Percentiles rank a stretch among this genome's conserved stretches.
Evolutionary conservation across 2,113 vertebrate genomes (phyloP).

Genomic region (Pterocles gutturalis): DNA sequence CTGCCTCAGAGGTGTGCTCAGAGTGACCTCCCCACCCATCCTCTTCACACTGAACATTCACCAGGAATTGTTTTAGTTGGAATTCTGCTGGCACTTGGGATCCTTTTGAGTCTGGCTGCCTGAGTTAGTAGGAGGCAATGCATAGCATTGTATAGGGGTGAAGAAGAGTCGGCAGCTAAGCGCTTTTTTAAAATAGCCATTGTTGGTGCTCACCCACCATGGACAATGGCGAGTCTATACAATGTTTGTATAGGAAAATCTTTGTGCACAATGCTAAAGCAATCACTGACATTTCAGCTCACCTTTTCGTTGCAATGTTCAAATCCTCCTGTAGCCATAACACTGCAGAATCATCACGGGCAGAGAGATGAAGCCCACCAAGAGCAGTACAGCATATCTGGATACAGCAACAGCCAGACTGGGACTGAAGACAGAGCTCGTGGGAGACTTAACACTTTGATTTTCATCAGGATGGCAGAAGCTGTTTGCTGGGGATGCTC

Average conservation of each 20-base stretch:
- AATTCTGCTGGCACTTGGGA: neutral
- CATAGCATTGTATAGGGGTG: neutral
- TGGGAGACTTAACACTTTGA: rapidly evolving
- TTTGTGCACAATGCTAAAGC: neutral
- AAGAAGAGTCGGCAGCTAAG: neutral
- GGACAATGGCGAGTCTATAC: neutral
- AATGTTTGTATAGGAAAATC: neutral
- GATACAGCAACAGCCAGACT: neutral
- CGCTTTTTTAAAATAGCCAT: neutral
- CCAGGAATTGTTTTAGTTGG: neutral
- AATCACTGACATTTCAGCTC: neutral
- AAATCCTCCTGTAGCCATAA: neutral
- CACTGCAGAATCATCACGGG: neutral
- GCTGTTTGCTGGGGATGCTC: neutral
- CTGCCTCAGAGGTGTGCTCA: neutral
- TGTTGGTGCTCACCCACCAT: neutral
- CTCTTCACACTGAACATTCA: neutral
- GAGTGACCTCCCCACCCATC: neutral
- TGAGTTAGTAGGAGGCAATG: neutral
- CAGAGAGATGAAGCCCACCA: neutral
- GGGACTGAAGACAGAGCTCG: neutral
- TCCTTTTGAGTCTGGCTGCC: neutral
- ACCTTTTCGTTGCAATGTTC: neutral
- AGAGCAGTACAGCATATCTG: neutral
- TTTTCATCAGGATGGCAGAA: neutral